phyloP scores from a whole-genome alignment of 2,888 invertebrate genomes.

The Thumatha senex region DNA sequence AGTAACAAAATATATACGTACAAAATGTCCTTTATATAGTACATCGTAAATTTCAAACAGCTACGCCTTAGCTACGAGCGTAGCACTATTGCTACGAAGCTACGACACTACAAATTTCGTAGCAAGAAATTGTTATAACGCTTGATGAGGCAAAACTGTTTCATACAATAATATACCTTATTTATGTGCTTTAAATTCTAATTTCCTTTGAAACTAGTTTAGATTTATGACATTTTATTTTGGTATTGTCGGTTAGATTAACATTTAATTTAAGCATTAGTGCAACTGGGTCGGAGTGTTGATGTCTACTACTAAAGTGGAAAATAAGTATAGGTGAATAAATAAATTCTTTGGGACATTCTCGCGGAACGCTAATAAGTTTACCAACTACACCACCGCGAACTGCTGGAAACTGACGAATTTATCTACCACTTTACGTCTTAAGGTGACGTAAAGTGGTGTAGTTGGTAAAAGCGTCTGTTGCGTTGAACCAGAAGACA shows the following conservation, averaged over 20 bases:
- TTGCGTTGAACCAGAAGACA: no score
- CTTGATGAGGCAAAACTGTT: neutral
- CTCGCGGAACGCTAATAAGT: no score
- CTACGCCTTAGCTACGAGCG: conserved; percentile 7
- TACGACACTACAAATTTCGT: conserved; percentile 2
- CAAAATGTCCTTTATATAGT: neutral
- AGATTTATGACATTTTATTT: neutral
- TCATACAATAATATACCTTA: neutral
- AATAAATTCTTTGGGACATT: no score
- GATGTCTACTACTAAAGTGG: neutral
- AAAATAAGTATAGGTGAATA: no score
- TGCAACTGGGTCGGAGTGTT: neutral
- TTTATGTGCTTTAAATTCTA: neutral
- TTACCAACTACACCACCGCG: no score
- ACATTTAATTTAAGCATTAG: neutral
- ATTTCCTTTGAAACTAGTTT: neutral
- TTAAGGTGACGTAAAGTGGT: no score
- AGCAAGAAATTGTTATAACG: neutral
- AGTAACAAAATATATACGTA: neutral
- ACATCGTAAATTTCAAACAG: neutral
- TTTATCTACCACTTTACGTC: no score
- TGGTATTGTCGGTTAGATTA: neutral
- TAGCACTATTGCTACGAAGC: neutral
- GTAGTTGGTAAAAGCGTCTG: no score
- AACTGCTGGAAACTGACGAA: no score